Evolutionary conservation across 1,140 invertebrate species (phyloP).

Genomic region (Rhyacophila brunnea): DNA sequence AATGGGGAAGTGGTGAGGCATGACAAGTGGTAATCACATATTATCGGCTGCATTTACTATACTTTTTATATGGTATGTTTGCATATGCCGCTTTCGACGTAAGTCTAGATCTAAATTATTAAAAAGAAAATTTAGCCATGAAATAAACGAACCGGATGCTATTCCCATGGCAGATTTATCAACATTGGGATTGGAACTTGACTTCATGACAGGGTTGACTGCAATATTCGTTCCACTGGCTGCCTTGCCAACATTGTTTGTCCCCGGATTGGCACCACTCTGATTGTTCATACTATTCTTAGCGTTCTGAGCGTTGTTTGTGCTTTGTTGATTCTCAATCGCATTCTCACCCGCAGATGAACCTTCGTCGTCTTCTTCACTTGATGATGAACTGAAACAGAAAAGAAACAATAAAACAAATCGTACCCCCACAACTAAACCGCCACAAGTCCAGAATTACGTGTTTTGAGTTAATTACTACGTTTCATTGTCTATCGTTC

Average conservation of each 20-base stretch:
- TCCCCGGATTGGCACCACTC: conserved; percentile 38
- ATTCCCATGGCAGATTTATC: conserved; percentile 54
- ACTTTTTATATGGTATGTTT: no score
- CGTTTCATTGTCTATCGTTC: no score
- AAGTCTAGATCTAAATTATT: no score
- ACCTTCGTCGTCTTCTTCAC: conserved; percentile 64
- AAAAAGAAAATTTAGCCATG: no score
- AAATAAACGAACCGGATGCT: conserved; percentile 41
- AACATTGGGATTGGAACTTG: conserved; percentile 50
- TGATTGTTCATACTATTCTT: conserved; percentile 32
- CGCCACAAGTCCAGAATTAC: no score
- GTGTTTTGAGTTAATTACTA: no score
- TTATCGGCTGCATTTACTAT: no score
- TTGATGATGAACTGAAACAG: conserved; percentile 61
- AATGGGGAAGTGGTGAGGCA: no score
- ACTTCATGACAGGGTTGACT: conserved; percentile 53
- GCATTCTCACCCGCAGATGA: conserved; percentile 52
- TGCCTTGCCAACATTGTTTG: conserved; percentile 47
- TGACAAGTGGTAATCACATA: no score
- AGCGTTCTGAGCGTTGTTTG: conserved; percentile 1
- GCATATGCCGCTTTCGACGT: no score
- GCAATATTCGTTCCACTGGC: conserved; percentile 43
- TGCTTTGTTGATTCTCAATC: conserved; percentile 35
- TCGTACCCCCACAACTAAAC: no score
- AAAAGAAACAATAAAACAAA: conserved; percentile 10